phyloP scores from a whole-genome alignment of 1,140 invertebrate species.

The Drosophila carrolli region DNA sequence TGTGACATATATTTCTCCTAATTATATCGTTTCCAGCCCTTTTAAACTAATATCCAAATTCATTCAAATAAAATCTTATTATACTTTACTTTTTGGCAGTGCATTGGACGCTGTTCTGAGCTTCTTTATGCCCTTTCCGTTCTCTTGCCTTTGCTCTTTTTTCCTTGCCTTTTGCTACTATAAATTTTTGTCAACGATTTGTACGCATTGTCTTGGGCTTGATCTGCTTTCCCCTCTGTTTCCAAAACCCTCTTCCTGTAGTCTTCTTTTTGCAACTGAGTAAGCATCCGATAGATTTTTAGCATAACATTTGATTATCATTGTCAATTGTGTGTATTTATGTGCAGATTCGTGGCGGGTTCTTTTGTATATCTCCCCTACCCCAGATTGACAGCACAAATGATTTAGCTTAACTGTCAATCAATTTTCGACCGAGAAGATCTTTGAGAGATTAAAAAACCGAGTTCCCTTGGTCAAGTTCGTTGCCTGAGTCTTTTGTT shows the following conservation, averaged over 20 bases:
- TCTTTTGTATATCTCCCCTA: conserved; percentile 49
- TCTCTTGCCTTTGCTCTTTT: not conserved
- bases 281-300: conserved; percentile 63
- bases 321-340: conserved; percentile 70
- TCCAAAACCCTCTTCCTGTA: conserved; percentile 1
- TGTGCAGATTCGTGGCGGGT: conserved; percentile 53
- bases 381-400: conserved; percentile 59
- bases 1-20: no score
- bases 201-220: conserved; percentile 75
- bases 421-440: conserved; percentile 51
- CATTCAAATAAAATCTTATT: no score
- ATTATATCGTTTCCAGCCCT: no score
- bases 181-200: conserved; percentile 84
- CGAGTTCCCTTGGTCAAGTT: conserved; percentile 32
- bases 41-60: no score
- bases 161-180: conserved; percentile 63
- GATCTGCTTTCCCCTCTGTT: conserved; percentile 10
- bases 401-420: conserved; percentile 77
- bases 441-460: conserved; percentile 8
- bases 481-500: conserved; percentile 53
- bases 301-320: conserved; percentile 81
- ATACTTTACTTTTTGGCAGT: conserved; percentile 4
- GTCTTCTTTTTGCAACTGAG: conserved; percentile 16
- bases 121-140: conserved; percentile 5
- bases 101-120: not conserved